phyloP scores from a whole-genome alignment of 2,797 vertebrate genomes.

The Sebastes nivosus region DNA sequence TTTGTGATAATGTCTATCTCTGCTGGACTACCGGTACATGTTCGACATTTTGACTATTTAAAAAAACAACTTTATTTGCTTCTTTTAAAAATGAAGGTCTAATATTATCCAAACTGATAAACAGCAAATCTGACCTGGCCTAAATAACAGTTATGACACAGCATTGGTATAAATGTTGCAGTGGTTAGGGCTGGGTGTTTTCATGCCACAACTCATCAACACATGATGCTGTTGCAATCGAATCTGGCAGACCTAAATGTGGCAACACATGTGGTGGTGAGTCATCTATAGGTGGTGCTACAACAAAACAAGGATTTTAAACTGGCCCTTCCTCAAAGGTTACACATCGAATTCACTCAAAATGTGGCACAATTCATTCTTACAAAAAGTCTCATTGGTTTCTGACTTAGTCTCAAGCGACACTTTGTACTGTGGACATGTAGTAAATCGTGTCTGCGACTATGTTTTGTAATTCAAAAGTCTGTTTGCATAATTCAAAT shows the following conservation, averaged over 20 bases:
- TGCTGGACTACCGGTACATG: not conserved
- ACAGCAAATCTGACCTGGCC: not conserved
- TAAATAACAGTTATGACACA: not conserved
- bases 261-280: slow-evolving; percentile 20
- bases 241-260: not conserved
- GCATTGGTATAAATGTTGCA: not conserved
- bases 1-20: not conserved
- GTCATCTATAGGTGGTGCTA: not conserved
- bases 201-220: not conserved
- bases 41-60: too few relatives aligned
- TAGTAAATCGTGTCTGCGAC: not conserved
- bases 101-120: not conserved
- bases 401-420: not conserved
- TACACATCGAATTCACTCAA: not conserved
- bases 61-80: too few relatives aligned
- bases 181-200: not conserved
- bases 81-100: not conserved
- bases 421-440: not conserved
- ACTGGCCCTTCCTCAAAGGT: not conserved
- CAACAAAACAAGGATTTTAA: not conserved
- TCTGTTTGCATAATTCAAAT: not conserved
- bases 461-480: not conserved
- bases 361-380: not conserved
- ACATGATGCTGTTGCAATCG: slow-evolving; percentile 8
- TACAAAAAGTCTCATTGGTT: not conserved